phyloP scores from a whole-genome alignment of 2,113 vertebrate species.

The Pseudopodoces humilis region DNA sequence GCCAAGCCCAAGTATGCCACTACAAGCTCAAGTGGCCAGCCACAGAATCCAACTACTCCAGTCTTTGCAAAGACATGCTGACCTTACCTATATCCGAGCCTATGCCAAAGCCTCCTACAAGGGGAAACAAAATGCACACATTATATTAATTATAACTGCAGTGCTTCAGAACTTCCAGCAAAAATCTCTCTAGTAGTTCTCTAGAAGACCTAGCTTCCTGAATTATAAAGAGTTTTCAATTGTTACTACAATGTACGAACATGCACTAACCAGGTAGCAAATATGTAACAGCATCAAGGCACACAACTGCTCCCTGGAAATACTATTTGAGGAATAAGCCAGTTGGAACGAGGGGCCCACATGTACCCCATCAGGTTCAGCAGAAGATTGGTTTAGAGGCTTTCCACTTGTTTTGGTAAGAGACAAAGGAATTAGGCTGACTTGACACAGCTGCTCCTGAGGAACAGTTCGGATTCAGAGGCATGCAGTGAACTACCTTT shows the following conservation, averaged over 20 bases:
- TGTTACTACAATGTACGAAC: not conserved
- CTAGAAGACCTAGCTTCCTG: not conserved
- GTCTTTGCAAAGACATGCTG: not conserved
- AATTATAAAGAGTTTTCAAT: not conserved
- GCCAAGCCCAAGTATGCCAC: not conserved
- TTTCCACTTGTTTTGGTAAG: not conserved
- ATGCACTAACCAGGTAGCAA: not conserved
- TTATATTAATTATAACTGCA: not conserved
- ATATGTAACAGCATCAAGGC: not conserved
- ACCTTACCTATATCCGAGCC: not conserved
- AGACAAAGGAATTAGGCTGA: not conserved
- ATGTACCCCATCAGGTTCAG: not conserved
- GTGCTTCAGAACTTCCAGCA: not conserved
- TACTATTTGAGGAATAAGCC: not conserved
- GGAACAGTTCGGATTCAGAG: not conserved
- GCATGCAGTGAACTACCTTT: not conserved
- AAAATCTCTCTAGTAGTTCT: not conserved
- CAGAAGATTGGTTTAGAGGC: not conserved
- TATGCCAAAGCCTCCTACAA: not conserved
- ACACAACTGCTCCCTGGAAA: not conserved
- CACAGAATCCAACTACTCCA: not conserved
- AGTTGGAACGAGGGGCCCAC: not conserved
- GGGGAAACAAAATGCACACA: fast-evolving
- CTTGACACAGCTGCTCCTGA: not conserved
- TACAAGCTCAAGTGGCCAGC: not conserved